Percentiles rank a stretch among this genome's conserved stretches.
These are phyloP conservation scores for Aselliscus stoliczkanus DNA, from an alignment of 2,797 vertebrate genomes.

Conservation along the genomic window DNA sequence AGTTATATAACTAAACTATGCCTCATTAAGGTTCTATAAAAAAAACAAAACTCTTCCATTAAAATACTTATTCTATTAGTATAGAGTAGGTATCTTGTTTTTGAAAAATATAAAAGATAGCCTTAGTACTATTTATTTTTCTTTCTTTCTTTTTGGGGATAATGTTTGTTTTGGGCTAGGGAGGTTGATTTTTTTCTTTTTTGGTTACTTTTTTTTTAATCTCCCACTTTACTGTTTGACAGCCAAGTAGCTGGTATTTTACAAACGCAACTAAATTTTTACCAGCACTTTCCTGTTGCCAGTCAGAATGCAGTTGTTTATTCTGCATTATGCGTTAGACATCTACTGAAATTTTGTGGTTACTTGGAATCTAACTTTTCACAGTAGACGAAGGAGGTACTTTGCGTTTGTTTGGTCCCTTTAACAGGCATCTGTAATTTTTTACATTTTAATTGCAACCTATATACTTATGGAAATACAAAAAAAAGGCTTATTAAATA, in stretches of 20 bases:
- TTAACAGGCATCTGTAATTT: background rate
- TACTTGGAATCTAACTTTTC: slow-evolving; percentile 24
- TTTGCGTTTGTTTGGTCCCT: background rate
- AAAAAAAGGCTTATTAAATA: background rate
- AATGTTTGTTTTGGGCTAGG: background rate
- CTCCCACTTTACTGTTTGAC: background rate
- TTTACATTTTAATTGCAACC: slow-evolving; percentile 35
- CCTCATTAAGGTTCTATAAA: slow-evolving; percentile 82
- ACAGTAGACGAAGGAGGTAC: background rate
- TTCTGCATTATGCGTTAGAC: slow-evolving; percentile 19
- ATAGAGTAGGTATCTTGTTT: slow-evolving; percentile 9
- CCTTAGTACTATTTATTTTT: background rate
- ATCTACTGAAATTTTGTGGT: slow-evolving; percentile 22
- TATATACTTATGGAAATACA: slow-evolving; percentile 14
- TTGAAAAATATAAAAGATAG: slow-evolving; percentile 18
- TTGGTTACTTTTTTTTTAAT: background rate
- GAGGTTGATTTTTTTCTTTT: background rate
- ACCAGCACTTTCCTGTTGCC: slow-evolving; percentile 1
- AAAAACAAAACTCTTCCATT: slow-evolving; percentile 26
- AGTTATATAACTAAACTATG: slow-evolving; percentile 71
- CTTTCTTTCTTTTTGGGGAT: background rate
- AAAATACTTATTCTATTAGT: slow-evolving; percentile 33
- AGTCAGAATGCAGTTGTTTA: slow-evolving; percentile 44
- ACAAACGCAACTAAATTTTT: slow-evolving; percentile 16
- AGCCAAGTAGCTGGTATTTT: slow-evolving; percentile 15